Evolutionary conservation across 2,797 vertebrate genomes (phyloP).

Genomic region (Sparus aurata): DNA sequence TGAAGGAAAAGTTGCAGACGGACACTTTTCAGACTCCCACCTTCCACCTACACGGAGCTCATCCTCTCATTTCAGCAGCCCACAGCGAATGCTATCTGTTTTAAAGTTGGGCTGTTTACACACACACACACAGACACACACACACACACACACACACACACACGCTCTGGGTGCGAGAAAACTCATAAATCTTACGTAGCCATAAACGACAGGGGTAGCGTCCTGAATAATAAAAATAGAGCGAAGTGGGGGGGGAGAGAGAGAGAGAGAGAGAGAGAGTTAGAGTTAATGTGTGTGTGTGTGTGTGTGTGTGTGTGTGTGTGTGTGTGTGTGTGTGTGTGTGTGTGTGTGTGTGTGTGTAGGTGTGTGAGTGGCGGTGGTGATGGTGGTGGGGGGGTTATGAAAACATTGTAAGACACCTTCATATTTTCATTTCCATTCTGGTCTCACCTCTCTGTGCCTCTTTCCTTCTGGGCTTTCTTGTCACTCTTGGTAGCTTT

Average conservation of each 20-base stretch:
- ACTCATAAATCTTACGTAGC: conserved; percentile 90
- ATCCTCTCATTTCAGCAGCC: conserved; percentile 84
- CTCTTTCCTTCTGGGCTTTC: conserved; percentile 35
- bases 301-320: conserved; percentile 31
- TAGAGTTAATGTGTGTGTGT: conserved; percentile 25
- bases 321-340: conserved; percentile 33
- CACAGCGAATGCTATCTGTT: conserved; percentile 84
- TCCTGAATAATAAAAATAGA: conserved; percentile 85
- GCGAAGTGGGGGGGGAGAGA: conserved; percentile 33
- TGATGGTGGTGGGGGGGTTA: background rate
- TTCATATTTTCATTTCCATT: conserved; percentile 70
- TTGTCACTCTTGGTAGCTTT: conserved; percentile 32
- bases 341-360: conserved; percentile 26
- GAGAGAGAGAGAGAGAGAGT: background rate
- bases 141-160: conserved; percentile 48
- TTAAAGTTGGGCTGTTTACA: conserved; percentile 86
- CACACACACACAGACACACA: conserved; percentile 50
- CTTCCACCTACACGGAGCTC: conserved; percentile 88
- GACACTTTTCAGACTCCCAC: conserved; percentile 89
- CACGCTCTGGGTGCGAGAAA: conserved; percentile 78
- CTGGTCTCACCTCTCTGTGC: conserved; percentile 42
- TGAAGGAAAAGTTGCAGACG: conserved; percentile 88
- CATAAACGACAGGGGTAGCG: conserved; percentile 87
- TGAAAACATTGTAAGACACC: conserved; percentile 61
- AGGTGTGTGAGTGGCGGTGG: conserved; percentile 31